Percentiles rank a stretch among this genome's conserved stretches.
Evolutionary conservation across 2,113 vertebrate genomes (phyloP).

Genomic region (Falcunculus frontatus): DNA sequence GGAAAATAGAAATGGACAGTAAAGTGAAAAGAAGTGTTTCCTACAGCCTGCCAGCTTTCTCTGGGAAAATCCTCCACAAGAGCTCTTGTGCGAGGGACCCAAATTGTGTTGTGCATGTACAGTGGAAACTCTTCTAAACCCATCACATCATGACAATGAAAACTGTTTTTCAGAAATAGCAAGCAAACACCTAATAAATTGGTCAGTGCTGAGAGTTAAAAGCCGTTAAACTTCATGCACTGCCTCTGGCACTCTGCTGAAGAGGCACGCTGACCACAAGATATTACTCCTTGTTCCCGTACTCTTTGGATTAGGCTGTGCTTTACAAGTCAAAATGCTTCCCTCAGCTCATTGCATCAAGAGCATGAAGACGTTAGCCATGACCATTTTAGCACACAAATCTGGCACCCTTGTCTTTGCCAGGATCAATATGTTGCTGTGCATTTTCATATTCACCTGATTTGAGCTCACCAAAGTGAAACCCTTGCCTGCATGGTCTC

Average conservation of each 20-base stretch:
- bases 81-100: neutral
- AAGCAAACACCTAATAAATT: neutral
- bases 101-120: neutral
- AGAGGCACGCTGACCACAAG: neutral
- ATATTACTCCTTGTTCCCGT: neutral
- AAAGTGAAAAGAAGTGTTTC: neutral
- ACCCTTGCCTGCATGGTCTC: rapidly evolving
- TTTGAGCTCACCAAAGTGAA: neutral
- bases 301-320: neutral
- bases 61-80: neutral
- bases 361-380: neutral
- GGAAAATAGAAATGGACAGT: neutral
- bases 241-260: neutral
- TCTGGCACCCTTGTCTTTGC: neutral
- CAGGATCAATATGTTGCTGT: neutral
- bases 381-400: neutral
- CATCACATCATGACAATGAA: neutral
- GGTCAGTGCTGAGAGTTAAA: neutral
- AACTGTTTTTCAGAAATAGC: neutral
- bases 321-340: neutral
- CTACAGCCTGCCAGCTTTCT: neutral
- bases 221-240: neutral
- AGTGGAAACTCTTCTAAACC: neutral
- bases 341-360: neutral
- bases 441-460: neutral